Conservation (phyloP, 2,797 vertebrate genomes). For the Corythornis leucogaster region DNA sequence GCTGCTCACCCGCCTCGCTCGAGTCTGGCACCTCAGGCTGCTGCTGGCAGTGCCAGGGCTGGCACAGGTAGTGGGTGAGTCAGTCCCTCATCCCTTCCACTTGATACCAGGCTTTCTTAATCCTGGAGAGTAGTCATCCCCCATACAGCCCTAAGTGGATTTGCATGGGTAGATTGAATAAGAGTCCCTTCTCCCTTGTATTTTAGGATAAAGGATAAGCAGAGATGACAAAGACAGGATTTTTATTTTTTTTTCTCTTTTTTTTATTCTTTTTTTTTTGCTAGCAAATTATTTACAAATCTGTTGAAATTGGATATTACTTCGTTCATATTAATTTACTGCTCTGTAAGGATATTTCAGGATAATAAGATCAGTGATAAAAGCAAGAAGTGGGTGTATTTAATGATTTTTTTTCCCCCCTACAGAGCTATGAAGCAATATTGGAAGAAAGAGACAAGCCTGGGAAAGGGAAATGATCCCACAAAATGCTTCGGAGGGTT, state of each 20-base stretch:
- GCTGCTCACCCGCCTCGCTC: neutral
- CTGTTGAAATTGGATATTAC: neutral
- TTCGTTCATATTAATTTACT: neutral
- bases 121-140: neutral
- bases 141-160: neutral
- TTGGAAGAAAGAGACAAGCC: neutral
- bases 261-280: neutral
- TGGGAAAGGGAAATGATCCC: neutral
- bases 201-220: neutral
- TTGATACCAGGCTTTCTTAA: neutral
- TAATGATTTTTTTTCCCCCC: slow-evolving; percentile 3
- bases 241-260: neutral
- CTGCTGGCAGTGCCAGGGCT: neutral
- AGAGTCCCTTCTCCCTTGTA: neutral
- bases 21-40: neutral
- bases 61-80: neutral
- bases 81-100: neutral
- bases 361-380: slow-evolving; percentile 34
- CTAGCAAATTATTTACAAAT: slow-evolving; percentile 32
- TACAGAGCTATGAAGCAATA: neutral
- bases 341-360: neutral
- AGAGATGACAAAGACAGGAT: neutral
- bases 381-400: neutral
- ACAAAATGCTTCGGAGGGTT: neutral
- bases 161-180: neutral